A percentile compares a stretch with the other conserved stretches of the same genome.
Conservation (phyloP, 2,113 vertebrate species). For the Pluvialis apricaria region DNA sequence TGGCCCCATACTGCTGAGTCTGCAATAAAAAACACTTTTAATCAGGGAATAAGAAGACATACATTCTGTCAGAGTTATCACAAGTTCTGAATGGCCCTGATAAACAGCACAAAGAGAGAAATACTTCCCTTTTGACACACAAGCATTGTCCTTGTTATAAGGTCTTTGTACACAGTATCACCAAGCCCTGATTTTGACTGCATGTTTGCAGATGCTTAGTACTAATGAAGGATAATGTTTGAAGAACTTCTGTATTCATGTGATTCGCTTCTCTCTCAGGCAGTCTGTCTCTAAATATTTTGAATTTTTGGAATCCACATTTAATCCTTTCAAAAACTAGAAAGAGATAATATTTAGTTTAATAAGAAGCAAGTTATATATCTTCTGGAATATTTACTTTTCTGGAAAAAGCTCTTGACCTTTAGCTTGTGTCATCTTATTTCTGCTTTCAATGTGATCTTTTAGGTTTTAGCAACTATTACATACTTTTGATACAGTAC, state of each 20-base stretch:
- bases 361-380: background rate
- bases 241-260: background rate
- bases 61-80: background rate
- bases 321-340: background rate
- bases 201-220: background rate
- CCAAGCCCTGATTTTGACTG: background rate
- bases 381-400: background rate
- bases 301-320: background rate
- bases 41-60: background rate
- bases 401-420: background rate
- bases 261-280: background rate
- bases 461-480: background rate
- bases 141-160: background rate
- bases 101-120: background rate
- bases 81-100: background rate
- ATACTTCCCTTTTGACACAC: background rate
- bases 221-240: background rate
- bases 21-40: background rate
- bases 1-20: background rate
- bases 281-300: slow-evolving; percentile 11
- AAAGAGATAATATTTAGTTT: background rate
- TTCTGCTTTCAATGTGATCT: background rate
- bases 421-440: background rate
- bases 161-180: background rate
- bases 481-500: background rate